A percentile compares a stretch with the other conserved stretches of the same genome.
Evolutionary conservation across 2,797 vertebrate species (phyloP).

Genomic region (Macropodus opercularis): DNA sequence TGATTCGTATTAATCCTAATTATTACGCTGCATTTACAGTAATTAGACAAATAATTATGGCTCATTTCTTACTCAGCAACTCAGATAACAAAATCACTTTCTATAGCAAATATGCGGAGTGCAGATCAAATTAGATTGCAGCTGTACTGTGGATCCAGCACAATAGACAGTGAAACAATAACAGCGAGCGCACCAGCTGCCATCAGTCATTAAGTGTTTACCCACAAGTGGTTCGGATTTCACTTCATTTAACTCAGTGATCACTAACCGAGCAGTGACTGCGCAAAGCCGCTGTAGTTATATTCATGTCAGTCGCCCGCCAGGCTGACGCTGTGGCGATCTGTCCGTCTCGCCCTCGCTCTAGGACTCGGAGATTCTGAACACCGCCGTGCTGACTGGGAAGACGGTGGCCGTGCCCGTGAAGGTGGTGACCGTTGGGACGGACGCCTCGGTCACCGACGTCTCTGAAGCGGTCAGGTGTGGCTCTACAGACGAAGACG

Average conservation of each 20-base stretch:
- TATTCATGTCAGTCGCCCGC: constrained; percentile 21
- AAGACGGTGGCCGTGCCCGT: constrained; percentile 90
- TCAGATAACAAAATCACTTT: neutral
- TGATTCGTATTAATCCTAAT: constrained; percentile 4
- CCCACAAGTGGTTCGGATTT: constrained; percentile 16
- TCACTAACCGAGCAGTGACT: constrained; percentile 13
- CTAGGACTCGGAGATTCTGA: constrained; percentile 93
- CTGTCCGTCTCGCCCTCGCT: constrained; percentile 15
- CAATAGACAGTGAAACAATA: neutral
- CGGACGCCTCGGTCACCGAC: constrained; percentile 84
- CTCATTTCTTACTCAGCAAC: constrained; percentile 1
- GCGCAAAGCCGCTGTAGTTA: constrained; percentile 8
- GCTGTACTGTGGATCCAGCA: neutral
- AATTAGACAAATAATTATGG: constrained; percentile 3
- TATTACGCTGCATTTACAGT: constrained; percentile 17
- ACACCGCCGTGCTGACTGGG: constrained; percentile 93
- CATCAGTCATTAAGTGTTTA: constrained; percentile 28
- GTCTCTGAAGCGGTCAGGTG: constrained; percentile 91
- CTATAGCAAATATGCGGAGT: neutral
- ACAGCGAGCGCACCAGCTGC: constrained; percentile 14
- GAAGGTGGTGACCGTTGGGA: constrained; percentile 90
- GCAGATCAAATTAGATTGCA: neutral
- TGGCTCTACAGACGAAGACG: constrained; percentile 88
- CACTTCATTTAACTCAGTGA: constrained; percentile 30
- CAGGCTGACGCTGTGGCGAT: constrained; percentile 6